Base-by-base conservation (phyloP, 1,140 invertebrate species). In the Goniozus legneri region DNA sequence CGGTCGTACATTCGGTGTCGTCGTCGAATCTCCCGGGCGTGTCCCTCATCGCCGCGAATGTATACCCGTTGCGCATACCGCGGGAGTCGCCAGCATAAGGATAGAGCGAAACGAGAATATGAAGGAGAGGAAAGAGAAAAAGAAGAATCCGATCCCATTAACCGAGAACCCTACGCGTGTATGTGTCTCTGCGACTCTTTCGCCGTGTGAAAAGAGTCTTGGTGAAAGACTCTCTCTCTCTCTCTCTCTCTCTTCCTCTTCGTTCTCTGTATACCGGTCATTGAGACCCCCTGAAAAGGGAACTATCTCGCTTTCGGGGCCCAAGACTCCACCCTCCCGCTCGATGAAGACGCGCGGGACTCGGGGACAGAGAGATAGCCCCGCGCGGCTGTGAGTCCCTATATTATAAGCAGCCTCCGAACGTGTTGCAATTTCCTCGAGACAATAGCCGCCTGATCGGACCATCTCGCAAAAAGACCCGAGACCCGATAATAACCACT, bases 381-480 rank as follows among this genome's bases (percentile, higher is more conserved):
- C 44, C 45, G 43, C n/a, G n/a, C n/a, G n/a, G n/a, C n/a, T n/a
- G 35, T 46, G 59, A 54, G 58, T 68, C 61, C 52, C 58, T 69
- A 69, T 70, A 72, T 72, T 72, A 70, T 68, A 72, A 72, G 62
- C 67, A 70, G 62, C 60, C 54, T n/a, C 67, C 61, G 69, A 70
- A 72, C 67, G 69, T 74, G 71, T 72, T 72, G 71, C 67, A 74
- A 74, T 74, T 61, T 72, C 70, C 65, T 71, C 66, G 69, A 74
- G 67, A 74, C 71, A 74, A 74, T 74, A 65, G 64, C 57, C 61
- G 61, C 62, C 60, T 57, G 58, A 62, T 59, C 58, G 64, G 58
- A 61, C 53, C 57, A 55, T 61, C 60, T 63, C 50, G 60, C 67
- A 67, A 69, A 67, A 71, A 69, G 65, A 67, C 62, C 56, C 57